Evolutionary conservation across 2,888 invertebrate genomes (phyloP).

Genomic region (Crossocerus cetratus): DNA sequence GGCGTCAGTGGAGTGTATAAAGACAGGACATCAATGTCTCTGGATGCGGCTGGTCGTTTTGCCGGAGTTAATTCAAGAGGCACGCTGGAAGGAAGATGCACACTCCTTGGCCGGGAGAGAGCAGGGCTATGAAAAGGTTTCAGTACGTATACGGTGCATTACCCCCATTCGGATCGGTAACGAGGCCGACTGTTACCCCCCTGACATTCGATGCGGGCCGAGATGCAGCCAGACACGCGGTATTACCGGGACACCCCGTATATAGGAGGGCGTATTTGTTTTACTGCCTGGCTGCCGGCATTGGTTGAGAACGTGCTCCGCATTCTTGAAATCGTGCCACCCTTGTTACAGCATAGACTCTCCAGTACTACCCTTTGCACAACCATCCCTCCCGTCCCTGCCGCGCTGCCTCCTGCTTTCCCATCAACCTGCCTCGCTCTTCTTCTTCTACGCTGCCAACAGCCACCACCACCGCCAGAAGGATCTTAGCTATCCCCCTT

Average conservation of each 20-base stretch:
- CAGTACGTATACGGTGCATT: conserved; percentile 53
- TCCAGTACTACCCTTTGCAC: conserved; percentile 34
- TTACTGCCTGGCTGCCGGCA: conserved; percentile 76
- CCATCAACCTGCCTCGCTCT: conserved; percentile 42
- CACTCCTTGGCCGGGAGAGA: conserved; percentile 18
- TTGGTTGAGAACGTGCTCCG: conserved; percentile 76
- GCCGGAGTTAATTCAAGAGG: conserved; percentile 48
- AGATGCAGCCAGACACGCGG: conserved; percentile 39
- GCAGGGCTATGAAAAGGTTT: conserved; percentile 53
- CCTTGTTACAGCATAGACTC: conserved; percentile 70
- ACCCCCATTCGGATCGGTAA: conserved; percentile 62
- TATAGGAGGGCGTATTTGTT: conserved; percentile 75
- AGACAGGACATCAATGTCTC: too few relatives aligned
- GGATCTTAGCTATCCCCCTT: conserved; percentile 49
- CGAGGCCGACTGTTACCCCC: conserved; percentile 52
- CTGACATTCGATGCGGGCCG: conserved; percentile 23
- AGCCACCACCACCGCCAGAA: conserved; percentile 34
- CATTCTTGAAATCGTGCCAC: conserved; percentile 75
- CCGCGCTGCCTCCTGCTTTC: conserved; percentile 24
- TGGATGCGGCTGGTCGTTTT: neutral
- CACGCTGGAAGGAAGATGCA: conserved; percentile 29
- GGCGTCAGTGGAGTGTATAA: too few relatives aligned
- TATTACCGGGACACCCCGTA: conserved; percentile 67
- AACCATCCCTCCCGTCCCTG: conserved; percentile 23
- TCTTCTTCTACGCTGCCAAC: conserved; percentile 39